These are phyloP conservation scores for Lerema accius DNA, from an alignment of 1,140 invertebrate genomes.

Conservation along the genomic window DNA sequence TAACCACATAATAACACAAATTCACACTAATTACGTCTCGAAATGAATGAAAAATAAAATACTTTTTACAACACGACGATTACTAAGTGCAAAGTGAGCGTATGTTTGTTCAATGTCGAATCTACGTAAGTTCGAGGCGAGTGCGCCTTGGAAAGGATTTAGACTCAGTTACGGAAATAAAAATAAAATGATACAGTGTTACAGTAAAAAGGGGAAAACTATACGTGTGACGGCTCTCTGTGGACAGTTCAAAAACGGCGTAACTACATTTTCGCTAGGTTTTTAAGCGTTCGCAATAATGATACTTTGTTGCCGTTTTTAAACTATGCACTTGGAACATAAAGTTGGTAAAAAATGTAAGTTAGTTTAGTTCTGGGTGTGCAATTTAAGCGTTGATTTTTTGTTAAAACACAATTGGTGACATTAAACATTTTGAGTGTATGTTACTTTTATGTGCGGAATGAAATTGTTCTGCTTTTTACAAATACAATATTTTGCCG, in stretches of 20 bases:
- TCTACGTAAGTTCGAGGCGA: slow-evolving; percentile 50
- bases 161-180: slow-evolving; percentile 33
- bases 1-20: slow-evolving; percentile 78
- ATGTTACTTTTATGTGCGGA: too few species aligned
- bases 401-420: not conserved
- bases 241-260: slow-evolving; percentile 29
- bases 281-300: not conserved
- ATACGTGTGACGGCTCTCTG: slow-evolving; percentile 8
- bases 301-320: not conserved
- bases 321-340: not conserved
- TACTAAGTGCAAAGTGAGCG: slow-evolving; percentile 80
- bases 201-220: slow-evolving; percentile 10
- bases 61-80: slow-evolving; percentile 79
- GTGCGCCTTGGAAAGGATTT: slow-evolving; percentile 45
- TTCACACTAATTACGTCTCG: slow-evolving; percentile 78
- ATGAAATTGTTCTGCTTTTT: too few species aligned
- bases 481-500: too few species aligned
- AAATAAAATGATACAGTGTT: slow-evolving; percentile 31
- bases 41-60: slow-evolving; percentile 77
- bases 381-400: not conserved
- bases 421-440: too few species aligned
- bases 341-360: too few species aligned
- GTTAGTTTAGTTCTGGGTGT: not conserved
- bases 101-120: slow-evolving; percentile 66
- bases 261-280: not conserved